Conservation (phyloP, 2,113 vertebrate genomes). For the Strigops habroptila region DNA sequence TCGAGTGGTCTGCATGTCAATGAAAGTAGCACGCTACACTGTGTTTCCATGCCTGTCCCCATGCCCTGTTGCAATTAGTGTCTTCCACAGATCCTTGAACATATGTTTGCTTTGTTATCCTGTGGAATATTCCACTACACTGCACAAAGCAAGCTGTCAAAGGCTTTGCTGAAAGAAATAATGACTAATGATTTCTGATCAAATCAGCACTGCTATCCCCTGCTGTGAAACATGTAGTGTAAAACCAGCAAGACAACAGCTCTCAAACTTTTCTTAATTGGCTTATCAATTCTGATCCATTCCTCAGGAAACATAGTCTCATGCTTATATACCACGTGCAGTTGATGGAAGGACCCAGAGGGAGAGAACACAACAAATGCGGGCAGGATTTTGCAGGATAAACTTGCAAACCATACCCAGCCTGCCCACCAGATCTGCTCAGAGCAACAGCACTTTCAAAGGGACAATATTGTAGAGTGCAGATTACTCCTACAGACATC, state of each 20-base stretch:
- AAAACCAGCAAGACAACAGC: neutral
- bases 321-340: rapidly evolving
- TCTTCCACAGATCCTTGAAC: neutral
- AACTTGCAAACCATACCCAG: neutral
- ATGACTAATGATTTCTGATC: constrained; percentile 33
- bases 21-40: neutral
- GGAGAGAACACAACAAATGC: neutral
- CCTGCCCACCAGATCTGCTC: neutral
- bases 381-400: neutral
- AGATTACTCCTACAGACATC: neutral
- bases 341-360: neutral
- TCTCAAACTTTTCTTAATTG: neutral
- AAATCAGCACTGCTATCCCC: neutral
- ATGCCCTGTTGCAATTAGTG: neutral
- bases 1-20: neutral
- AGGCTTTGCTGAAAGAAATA: constrained; percentile 1
- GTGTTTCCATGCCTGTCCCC: neutral
- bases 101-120: constrained; percentile 9
- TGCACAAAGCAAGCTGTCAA: constrained; percentile 14
- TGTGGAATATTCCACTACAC: constrained; percentile 11
- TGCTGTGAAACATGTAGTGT: neutral
- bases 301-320: neutral
- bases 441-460: neutral
- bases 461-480: neutral
- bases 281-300: neutral